A percentile compares a stretch with the other conserved stretches of the same genome.
phyloP scores from a whole-genome alignment of 2,113 vertebrate species.

The Coptodon rendalli region DNA sequence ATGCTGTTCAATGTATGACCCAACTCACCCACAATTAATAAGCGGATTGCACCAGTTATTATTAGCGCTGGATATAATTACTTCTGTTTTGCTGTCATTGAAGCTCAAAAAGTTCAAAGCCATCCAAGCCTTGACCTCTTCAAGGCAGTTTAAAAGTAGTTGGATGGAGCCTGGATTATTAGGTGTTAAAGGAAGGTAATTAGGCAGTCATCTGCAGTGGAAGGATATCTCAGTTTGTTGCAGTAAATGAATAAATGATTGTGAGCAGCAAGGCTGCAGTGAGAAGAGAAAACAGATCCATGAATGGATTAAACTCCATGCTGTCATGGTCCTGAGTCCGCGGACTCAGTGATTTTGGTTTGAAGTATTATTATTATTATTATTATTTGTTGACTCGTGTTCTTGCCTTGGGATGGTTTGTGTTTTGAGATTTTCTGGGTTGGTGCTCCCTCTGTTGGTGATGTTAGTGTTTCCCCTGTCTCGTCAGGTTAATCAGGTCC shows the following conservation, averaged over 20 bases:
- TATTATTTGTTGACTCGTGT: too few species aligned
- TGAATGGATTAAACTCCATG: background rate
- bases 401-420: too few species aligned
- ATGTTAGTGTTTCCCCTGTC: too few species aligned
- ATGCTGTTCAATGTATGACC: fast-evolving
- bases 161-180: background rate
- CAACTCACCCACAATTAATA: background rate
- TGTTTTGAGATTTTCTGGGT: too few species aligned
- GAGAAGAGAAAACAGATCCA: background rate
- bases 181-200: background rate
- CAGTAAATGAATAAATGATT: background rate
- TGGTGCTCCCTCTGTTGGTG: too few species aligned
- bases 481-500: too few species aligned
- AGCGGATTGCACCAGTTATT: background rate
- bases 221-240: background rate
- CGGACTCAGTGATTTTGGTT: too few species aligned
- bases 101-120: background rate
- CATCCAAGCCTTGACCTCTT: background rate
- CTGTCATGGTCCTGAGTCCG: too few species aligned
- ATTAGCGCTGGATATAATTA: background rate
- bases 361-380: too few species aligned
- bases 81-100: background rate
- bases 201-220: background rate
- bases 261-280: background rate
- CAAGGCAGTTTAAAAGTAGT: background rate